These are phyloP conservation scores for Alsophila aescularia DNA, from an alignment of 2,888 invertebrate species.

Conservation along the genomic window DNA sequence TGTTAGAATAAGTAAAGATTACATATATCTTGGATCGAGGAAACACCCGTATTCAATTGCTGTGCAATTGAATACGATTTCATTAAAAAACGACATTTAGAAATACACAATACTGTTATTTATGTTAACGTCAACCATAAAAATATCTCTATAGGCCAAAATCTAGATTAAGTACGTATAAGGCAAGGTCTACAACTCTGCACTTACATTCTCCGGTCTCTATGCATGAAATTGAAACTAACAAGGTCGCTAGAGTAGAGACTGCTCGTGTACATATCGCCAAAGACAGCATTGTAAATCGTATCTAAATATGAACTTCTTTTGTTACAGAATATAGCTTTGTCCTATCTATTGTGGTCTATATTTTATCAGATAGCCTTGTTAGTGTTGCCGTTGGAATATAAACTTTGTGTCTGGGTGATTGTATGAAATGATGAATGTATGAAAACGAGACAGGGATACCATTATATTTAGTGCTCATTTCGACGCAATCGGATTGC, in stretches of 20 bases:
- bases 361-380: conserved; percentile 19
- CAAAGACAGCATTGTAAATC: conserved; percentile 47
- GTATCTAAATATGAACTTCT: conserved; percentile 44
- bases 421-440: conserved; percentile 2
- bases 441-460: background rate
- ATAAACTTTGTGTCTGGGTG: background rate
- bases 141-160: conserved; percentile 22
- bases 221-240: conserved; percentile 48
- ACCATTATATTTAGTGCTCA: background rate
- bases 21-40: too few species aligned
- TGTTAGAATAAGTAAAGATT: too few species aligned
- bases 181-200: conserved; percentile 29
- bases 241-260: conserved; percentile 46
- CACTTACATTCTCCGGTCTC: conserved; percentile 39
- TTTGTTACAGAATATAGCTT: conserved; percentile 35
- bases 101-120: too few species aligned
- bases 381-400: conserved; percentile 11
- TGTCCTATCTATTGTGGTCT: conserved; percentile 25
- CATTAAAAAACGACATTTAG: too few species aligned
- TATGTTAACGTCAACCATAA: conserved; percentile 1
- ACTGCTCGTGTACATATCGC: conserved; percentile 39
- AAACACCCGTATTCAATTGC: too few species aligned
- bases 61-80: too few species aligned
- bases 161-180: conserved; percentile 25
- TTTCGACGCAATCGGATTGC: background rate